Conservation (phyloP, 2,888 invertebrate genomes). For the Xylota sylvarum region DNA sequence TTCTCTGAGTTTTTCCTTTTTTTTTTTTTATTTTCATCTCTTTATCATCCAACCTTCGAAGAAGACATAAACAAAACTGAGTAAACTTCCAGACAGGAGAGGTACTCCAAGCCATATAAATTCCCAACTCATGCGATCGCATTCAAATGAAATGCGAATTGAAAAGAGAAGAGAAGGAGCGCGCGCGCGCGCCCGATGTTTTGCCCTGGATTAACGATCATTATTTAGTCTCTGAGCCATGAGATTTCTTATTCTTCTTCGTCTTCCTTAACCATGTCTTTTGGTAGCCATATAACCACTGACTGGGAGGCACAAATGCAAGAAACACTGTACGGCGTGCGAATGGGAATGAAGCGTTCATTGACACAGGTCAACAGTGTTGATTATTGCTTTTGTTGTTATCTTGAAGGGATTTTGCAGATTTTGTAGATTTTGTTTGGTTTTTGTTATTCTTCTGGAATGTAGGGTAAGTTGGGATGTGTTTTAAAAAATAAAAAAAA, state of each 20-base stretch:
- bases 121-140: neutral
- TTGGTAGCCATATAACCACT: neutral
- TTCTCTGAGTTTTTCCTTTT: neutral
- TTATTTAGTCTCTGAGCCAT: neutral
- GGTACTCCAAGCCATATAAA: neutral
- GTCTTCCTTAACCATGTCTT: neutral
- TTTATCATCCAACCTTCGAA: neutral
- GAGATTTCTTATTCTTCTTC: neutral
- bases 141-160: neutral
- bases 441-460: neutral
- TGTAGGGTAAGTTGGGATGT: neutral
- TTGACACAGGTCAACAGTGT: slow-evolving; percentile 16
- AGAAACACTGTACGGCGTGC: neutral
- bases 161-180: neutral
- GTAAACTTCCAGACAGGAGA: neutral
- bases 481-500: neutral
- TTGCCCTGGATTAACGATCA: neutral
- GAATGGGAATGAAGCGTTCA: neutral
- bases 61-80: slow-evolving; percentile 3
- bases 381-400: neutral
- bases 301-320: neutral
- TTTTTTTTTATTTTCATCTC: neutral
- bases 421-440: neutral
- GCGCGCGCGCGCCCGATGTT: neutral
- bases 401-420: neutral